Base-by-base conservation (phyloP, 2,113 vertebrate genomes). In the Nesogale talazaci region DNA sequence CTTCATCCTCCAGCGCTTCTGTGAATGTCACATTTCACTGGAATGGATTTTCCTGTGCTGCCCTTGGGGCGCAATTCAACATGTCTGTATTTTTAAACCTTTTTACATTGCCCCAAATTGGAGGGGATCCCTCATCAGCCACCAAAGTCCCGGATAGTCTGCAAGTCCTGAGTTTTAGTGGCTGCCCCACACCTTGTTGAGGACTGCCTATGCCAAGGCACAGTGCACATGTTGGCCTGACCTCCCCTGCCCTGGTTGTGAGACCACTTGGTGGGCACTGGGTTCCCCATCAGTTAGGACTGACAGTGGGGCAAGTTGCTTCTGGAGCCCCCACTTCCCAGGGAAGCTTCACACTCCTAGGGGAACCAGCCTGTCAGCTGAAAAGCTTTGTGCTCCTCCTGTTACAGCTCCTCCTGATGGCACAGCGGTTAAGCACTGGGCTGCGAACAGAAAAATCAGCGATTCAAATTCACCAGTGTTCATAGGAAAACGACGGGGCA, bases 21-120 rank as follows among this genome's bases (percentile, higher is more conserved):
- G 94, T 97, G 98, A 98, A 99, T 98, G 98, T 98, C 98, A 98
- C 97, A 89, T 98, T 97, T 97, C 97, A 97, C 97, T 97, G 98
- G 97, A 98, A 96, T 81, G 86, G 95, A 93, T 89, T 67, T 38
- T 76, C 94, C 78, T 91, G 56, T 93, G 85, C 90, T 95, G 95
- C 97, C 96, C 92, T 81, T 87, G 86, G 94, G 91, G 89, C 97
- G 94, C 92, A 96, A 75, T 78, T 31, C n/a, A n/a, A n/a, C n/a
- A n/a, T n/a, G 31, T 79, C 83, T 38, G 83, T 78, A 67, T 67
- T 90, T 84, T 72, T 69, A 74, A n/a, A 94, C 87, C 34, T 84
- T 70, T 46, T 38, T 31, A 78, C 57, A 36, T 3, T 56, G 82
- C 79, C 63, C 82, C 75, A 6, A 46, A 15, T 38, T 61, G 27